Base-by-base conservation (phyloP, 2,888 invertebrate species). In the Stenolophus ochropezus region DNA sequence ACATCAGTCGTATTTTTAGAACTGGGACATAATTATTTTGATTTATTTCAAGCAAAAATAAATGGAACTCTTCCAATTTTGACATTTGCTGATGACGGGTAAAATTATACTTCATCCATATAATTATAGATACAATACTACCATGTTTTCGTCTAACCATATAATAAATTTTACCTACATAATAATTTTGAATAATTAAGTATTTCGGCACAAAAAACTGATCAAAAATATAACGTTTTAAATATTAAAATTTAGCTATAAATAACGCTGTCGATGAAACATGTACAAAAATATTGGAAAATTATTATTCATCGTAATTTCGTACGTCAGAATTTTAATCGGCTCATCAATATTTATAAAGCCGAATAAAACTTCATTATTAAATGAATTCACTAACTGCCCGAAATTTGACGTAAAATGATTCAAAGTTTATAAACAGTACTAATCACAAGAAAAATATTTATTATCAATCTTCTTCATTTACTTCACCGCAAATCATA, bases 291-390 rank as follows among this genome's bases (percentile, higher is more conserved):
- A 18, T 69, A 69, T 69, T 69, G 65, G 65, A 33, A 61, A 33
- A 69, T 69, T 69, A 69, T 69, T 69, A 69, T 69, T 69, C 65
- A 69, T 69, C n/a, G 61, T 61, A 61, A 61, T 61, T 61, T 61
- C 3, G 61, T n/a, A 61, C 61, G 61, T 42, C 65, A 69, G 33
- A 69, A 69, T 69, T 61, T 33, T 69, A 69, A 69, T 69, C 23
- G 33, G 2, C 65, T 69, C 65, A 69, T 69, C 33, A 69, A 69
- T 69, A 69, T 69, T 69, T 33, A 69, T 33, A 69, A 33, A 61
- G 14, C 33, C 18, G 27, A 69, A 69, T 69, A 69, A 69, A 61
- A 61, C 11, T 61, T 27, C 33, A 69, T 69, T 69, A 69, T 69
- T 69, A 25, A 33, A 69, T 69, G 16, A 69, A 69, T 33, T 69